A percentile compares a stretch with the other conserved stretches of the same genome.
phyloP scores from a whole-genome alignment of 2,113 vertebrate genomes.

The Pelecanus crispus region DNA sequence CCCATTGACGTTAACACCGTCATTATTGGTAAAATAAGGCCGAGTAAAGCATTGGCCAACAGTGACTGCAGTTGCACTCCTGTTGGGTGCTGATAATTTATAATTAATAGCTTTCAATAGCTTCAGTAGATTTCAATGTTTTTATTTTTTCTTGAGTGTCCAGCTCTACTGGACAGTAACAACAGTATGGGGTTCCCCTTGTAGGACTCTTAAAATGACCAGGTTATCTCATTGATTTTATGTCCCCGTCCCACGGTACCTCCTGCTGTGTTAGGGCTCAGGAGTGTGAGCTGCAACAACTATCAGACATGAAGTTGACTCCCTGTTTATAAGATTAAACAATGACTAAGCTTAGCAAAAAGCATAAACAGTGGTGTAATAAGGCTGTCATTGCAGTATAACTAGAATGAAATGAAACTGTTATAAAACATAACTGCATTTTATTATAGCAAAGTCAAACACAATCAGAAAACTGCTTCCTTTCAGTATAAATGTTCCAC shows the following conservation, averaged over 20 bases:
- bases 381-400: slow-evolving; percentile 1
- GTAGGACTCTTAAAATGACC: background rate
- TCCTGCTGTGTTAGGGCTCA: background rate
- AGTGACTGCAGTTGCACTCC: background rate
- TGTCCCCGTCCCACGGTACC: accelerated
- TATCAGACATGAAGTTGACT: background rate
- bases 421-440: slow-evolving; percentile 12
- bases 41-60: background rate
- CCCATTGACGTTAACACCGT: background rate
- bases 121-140: background rate
- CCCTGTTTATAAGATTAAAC: slow-evolving; percentile 36
- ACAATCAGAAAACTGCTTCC: background rate
- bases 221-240: background rate
- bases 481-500: background rate
- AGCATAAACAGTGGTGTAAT: slow-evolving; percentile 3
- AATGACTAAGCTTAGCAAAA: slow-evolving; percentile 47
- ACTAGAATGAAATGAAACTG: slow-evolving; percentile 26
- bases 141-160: background rate
- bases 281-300: background rate
- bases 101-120: background rate
- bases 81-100: background rate
- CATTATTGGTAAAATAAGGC: background rate
- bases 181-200: background rate
- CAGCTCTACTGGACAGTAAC: background rate
- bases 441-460: background rate